Conservation (phyloP, 2,888 invertebrate genomes). For the Eupsilia transversa region DNA sequence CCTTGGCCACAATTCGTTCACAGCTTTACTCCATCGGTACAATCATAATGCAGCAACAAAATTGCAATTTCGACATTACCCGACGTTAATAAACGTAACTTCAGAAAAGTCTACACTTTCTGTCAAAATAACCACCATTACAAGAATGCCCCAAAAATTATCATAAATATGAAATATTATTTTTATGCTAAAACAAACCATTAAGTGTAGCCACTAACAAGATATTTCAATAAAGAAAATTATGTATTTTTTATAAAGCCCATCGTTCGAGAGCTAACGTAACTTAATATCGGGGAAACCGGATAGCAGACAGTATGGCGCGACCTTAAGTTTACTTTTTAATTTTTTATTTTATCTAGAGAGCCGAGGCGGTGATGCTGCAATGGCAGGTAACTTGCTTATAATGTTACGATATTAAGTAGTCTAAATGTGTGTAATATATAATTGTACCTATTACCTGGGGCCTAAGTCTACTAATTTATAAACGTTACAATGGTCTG, state of each 20-base stretch:
- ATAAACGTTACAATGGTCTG: no score
- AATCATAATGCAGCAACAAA: constrained; percentile 16
- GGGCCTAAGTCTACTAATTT: no score
- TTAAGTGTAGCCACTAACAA: constrained; percentile 68
- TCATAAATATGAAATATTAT: constrained; percentile 60
- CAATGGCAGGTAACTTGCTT: constrained; percentile 54
- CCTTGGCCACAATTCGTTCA: no score
- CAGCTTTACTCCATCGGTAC: no score
- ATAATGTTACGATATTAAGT: not conserved
- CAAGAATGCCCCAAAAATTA: constrained; percentile 41
- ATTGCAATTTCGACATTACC: constrained; percentile 4
- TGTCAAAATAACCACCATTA: constrained; percentile 25
- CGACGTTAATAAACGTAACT: constrained; percentile 11
- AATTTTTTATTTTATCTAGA: constrained; percentile 79
- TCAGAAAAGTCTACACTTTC: not conserved
- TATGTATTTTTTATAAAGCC: constrained; percentile 82
- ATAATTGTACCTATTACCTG: not conserved
- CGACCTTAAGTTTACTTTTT: constrained; percentile 86
- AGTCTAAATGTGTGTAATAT: not conserved
- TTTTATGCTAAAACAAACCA: constrained; percentile 64
- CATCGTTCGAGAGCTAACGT: constrained; percentile 79
- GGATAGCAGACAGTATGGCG: constrained; percentile 91
- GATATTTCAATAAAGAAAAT: constrained; percentile 86
- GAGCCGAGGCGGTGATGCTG: constrained; percentile 83
- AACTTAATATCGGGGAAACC: constrained; percentile 88